Evolutionary conservation across 92 coral and sea anemone genomes (phyloP), one percentile per base, ranked within the genome.

Genomic region (Nematostella vectensis): DNA sequence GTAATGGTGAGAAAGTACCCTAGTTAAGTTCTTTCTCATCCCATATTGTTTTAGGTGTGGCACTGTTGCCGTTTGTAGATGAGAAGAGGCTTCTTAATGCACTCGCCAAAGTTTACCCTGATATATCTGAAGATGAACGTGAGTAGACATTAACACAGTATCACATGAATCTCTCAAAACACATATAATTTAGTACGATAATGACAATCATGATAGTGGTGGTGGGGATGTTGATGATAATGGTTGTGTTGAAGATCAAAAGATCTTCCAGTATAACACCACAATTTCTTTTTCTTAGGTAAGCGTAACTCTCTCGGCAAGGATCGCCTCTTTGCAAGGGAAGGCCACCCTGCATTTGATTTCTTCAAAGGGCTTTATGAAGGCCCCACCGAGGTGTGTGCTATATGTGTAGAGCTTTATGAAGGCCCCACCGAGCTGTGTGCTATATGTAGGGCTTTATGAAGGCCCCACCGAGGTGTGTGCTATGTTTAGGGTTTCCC

Each of bases 11-110:
- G n/a, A n/a, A n/a, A n/a, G n/a, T n/a, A n/a, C n/a, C n/a, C n/a
- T n/a, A n/a, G n/a, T n/a, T n/a, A n/a, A n/a, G n/a, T n/a, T n/a
- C n/a, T n/a, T n/a, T n/a, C n/a, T n/a, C n/a, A n/a, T n/a, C n/a
- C n/a, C n/a, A n/a, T n/a, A n/a, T n/a, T n/a, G n/a, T n/a, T n/a
- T 4, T 63, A 91, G 98, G 98, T 26, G 98, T 91, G 20, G 98
- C 98, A 15, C 62, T 91, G 37, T 72, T 91, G 48, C 98, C 98
- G 3, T 91, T 91, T 70, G 98, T 91, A 25, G 98, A 91, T 51
- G 98, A 91, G 72, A 91, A 75, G 72, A 71, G 98, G 18, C 73
- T 91, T 13, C 63, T 86, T 12, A 65, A 33, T 26, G 75, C 87
- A 8, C 69, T 91, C 12, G 83, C 96, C 2, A 27, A 53, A 1